Evolutionary conservation across 2,113 vertebrate genomes (phyloP), one percentile per base, ranked within the genome.

Genomic region (Sapayoa aenigma): DNA sequence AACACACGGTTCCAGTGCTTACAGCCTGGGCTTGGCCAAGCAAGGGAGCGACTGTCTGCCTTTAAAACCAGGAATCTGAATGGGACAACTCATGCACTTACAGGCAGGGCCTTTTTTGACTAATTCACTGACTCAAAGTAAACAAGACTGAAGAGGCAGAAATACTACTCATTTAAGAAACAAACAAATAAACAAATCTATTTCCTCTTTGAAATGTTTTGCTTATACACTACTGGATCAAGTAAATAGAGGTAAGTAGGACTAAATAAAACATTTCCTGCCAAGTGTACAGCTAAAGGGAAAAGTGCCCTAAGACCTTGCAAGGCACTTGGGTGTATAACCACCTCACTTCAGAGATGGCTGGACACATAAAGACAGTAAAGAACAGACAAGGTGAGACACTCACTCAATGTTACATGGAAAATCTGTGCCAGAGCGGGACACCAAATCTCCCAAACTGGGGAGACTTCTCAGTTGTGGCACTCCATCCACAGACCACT

Each of bases 1-100:
- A 5, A 49, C 3, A 33, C 1, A 1, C 2, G 3, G 2, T 18
- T 16, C 8, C n/a, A 21, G 35, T 0, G 11, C 41, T 35, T 4
- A 9, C 1, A 60, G 75, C 63, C 72, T 19, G 56, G 9, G 13
- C 7, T 7, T 58, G 42, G 66, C 49, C 76, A 69, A 46, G 42
- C 52, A 7, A 25, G 9, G 65, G 55, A 66, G 41, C 30, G 66
- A 75, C 8, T 20, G 41, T 6, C 55, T 37, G 68, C 16, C 59
- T 47, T 24, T 3, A 73, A 59, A 47, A 46, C 14, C 53, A 23
- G 42, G 41, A 47, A 20, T 41, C 28, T 53, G 41, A 84, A 41
- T 8, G 30, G 50, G 50, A 63, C 81, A 78, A 4, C 50, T 59
- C 47, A 31, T 1, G 30, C 56, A 39, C 49, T 76, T 47, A 11